Evolutionary conservation across 2,888 invertebrate species (phyloP), one percentile per base, ranked within the genome.

Genomic region (Malthinus seriepunctatus): DNA sequence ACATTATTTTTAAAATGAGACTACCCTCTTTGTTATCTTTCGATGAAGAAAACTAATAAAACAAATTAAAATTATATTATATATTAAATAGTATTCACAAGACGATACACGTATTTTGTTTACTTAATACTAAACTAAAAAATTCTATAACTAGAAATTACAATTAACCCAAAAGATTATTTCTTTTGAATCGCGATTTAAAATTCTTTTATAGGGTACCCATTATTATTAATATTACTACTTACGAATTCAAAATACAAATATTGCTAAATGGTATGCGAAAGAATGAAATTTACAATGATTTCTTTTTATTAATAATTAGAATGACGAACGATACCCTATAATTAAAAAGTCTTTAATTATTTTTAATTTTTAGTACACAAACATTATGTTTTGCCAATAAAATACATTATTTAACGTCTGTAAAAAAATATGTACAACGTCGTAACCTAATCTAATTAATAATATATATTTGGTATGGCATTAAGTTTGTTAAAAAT

Each of bases 101-200:
- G 78, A 78, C 78, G 73, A 72, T 77, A 78, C 78, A 78, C 75
- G 74, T 77, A 71, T 73, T 76, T 72, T 71, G 23, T 66, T 71
- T 70, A 71, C 73, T 76, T 73, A 76, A 72, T 62, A 61, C 76
- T 75, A 76, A 77, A 77, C 74, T 75, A 76, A 76, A 76, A 75
- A 76, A 74, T 73, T 39, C 73, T 75, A 75, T 70, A 71, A 73
- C 75, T 76, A 74, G 73, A 73, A 74, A 75, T 71, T 61, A 62
- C 62, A 62, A 54, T 44, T 62, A 54, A 58, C 56, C 54, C 46
- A 51, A 55, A 62, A 61, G 57, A 62, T 57, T 62, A 58, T 62
- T 62, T 62, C 56, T 55, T 57, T 61, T 49, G 49, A 32, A 47
- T 56, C 45, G 49, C 48, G 51, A 52, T 53, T 60, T 55, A 51